A percentile compares a stretch with the other conserved stretches of the same genome.
phyloP scores from a whole-genome alignment of 2,797 vertebrate species.

The Macropus fuliginosus region DNA sequence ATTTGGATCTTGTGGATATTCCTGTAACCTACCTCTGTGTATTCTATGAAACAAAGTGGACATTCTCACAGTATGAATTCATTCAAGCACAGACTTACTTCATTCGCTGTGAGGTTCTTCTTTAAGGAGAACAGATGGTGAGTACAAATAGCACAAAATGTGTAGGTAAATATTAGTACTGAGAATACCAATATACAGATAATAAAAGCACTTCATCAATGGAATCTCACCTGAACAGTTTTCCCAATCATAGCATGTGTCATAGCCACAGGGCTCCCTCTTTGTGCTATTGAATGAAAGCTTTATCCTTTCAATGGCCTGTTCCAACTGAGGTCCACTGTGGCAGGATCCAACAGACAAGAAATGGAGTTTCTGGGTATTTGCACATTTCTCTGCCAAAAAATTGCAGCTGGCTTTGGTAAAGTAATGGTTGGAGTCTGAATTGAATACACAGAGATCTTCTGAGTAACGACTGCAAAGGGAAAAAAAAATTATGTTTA shows the following conservation, averaged over 20 bases:
- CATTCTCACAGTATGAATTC: constrained; percentile 13
- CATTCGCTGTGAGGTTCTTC: not conserved
- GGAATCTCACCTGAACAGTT: constrained; percentile 88
- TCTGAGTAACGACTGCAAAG: constrained; percentile 85
- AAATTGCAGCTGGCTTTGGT: constrained; percentile 90
- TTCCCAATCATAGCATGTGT: constrained; percentile 95
- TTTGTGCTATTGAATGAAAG: constrained; percentile 87
- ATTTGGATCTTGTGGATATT: not conserved
- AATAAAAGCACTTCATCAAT: not conserved
- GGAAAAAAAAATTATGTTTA: constrained; percentile 37
- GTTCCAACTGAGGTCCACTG: constrained; percentile 80
- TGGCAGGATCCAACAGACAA: constrained; percentile 86
- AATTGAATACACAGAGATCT: constrained; percentile 89
- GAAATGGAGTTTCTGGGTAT: constrained; percentile 86
- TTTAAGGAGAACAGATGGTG: not conserved
- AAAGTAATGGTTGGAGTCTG: constrained; percentile 72
- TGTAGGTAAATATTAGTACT: not conserved
- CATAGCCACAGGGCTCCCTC: constrained; percentile 87
- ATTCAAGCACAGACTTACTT: not conserved
- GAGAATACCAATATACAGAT: not conserved
- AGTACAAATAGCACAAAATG: not conserved
- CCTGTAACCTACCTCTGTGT: not conserved
- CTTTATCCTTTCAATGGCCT: constrained; percentile 89
- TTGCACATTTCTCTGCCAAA: constrained; percentile 88
- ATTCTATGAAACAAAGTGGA: not conserved